Base-by-base conservation (phyloP, 2,797 vertebrate species). In the Tangara arthus region DNA sequence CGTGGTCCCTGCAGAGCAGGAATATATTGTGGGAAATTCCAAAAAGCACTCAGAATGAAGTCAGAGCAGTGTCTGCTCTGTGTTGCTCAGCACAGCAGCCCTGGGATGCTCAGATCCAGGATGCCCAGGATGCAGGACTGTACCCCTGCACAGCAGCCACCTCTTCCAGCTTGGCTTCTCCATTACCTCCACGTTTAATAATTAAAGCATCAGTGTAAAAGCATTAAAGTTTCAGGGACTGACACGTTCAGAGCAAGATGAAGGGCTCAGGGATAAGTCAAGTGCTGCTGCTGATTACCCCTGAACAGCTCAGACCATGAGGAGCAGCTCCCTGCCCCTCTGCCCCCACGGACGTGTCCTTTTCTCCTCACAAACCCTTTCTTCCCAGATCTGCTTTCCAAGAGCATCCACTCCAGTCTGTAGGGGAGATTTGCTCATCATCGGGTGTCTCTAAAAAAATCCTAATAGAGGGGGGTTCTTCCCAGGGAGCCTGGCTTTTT, bases 181-280 rank as follows among this genome's bases (percentile, higher is more conserved):
- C 87, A 82, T 96, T 95, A 93, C 92, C 79, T 72, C 42, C 50
- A 23, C 0, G 0, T 14, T 97, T 72, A 96, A 93, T 96, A 87
- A 95, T 94, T 97, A 73, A 97, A 95, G 78, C 37, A 53, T 9
- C 64, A 82, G 81, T 82, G 96, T 95, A 95, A 94, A 85, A 19
- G 57, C 92, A 95, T 95, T 95, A 96, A 95, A 95, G 60, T 96
- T 95, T 89, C 93, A 97, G 75, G 56, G 60, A 6, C 75, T 68
- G 92, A 77, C 93, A 94, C 20, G 17, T 82, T 90, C 66, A 42
- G 61, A 93, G 82, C 49, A 49, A 86, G 83, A 60, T 0, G 3
- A 64, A 59, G 61, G 32, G 47, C 65, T 53, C 61, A 24, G 49
- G 41, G 73, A 77, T 5, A 12, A 15, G 70, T 44, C 49, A 16